phyloP scores from a whole-genome alignment of 2,113 vertebrate genomes.

The Machaerirhynchus nigripectus region DNA sequence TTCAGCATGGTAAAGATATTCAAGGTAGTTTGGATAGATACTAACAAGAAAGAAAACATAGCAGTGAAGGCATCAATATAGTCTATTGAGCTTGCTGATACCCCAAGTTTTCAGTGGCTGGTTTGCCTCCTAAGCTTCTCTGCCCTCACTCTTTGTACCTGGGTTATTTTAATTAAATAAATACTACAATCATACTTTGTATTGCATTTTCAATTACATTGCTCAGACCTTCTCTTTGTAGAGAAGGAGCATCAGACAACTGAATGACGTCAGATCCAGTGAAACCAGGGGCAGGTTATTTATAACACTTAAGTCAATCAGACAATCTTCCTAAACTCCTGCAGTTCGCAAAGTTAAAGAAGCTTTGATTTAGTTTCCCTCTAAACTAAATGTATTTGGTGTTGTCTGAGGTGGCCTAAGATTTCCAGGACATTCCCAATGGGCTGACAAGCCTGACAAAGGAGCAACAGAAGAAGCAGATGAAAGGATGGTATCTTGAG shows the following conservation, averaged over 20 bases:
- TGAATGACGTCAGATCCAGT: not conserved
- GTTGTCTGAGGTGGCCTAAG: not conserved
- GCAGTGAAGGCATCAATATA: not conserved
- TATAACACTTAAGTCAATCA: not conserved
- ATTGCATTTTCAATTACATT: not conserved
- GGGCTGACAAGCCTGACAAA: not conserved
- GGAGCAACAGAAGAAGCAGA: not conserved
- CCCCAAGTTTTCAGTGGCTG: not conserved
- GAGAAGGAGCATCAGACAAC: not conserved
- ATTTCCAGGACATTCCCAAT: not conserved
- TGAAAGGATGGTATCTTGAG: not conserved
- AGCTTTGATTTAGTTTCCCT: not conserved
- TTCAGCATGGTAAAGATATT: not conserved
- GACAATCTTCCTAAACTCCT: not conserved
- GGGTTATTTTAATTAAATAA: not conserved
- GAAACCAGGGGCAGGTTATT: not conserved
- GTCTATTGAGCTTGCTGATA: not conserved
- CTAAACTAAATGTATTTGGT: not conserved
- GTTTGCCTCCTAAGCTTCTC: not conserved
- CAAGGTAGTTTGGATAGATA: not conserved
- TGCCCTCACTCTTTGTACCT: not conserved
- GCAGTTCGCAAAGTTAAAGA: not conserved
- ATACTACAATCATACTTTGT: not conserved
- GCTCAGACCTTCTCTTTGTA: not conserved
- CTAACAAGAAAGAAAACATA: not conserved